Base-by-base conservation (phyloP, 2,113 vertebrate genomes). In the Sceloporus tristichus region DNA sequence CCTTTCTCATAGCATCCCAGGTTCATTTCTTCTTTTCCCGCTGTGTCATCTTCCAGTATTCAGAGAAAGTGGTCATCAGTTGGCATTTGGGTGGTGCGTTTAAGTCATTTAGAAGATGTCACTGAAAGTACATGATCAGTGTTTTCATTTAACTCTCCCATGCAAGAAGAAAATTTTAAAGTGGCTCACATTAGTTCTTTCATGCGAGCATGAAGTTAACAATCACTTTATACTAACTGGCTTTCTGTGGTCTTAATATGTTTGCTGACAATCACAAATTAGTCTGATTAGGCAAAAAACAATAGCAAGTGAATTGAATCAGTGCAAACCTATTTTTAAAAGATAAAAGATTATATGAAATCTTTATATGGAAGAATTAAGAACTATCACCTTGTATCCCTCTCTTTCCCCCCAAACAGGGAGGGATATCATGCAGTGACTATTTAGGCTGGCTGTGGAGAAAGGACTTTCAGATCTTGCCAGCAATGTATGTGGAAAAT, bases 191-290 rank as follows among this genome's bases (percentile, higher is more conserved):
- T 88, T 88, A 18, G 29, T 84, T 93, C 84, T 93, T 85, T 94
- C 87, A 91, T 82, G 85, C 82, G 92, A 90, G 84, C 89, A 91
- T 91, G 92, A 94, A 93, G 92, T 84, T 89, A 87, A 94, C 82
- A 94, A 65, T 86, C 83, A 88, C 87, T 91, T 95, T 94, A 95
- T 82, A 89, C 92, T 95, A 93, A 89, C 93, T 6, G 88, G 85
- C 88, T 94, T 94, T 94, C 90, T 94, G 86, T 92, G 91, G 93
- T 96, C 93, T 96, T 96, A 95, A 96, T 93, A 91, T 91, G 95
- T 96, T 96, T 92, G 94, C 93, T 96, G 97, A 97, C 97, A 97
- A 97, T 97, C 96, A 97, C 84, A 87, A 85, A 94, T 93, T 93
- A 92, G 13, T 89, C 91, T 87, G 54, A 95, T 95, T 94, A 94